Conservation (phyloP, 2,888 invertebrate species). For the Tachina grossa region DNA sequence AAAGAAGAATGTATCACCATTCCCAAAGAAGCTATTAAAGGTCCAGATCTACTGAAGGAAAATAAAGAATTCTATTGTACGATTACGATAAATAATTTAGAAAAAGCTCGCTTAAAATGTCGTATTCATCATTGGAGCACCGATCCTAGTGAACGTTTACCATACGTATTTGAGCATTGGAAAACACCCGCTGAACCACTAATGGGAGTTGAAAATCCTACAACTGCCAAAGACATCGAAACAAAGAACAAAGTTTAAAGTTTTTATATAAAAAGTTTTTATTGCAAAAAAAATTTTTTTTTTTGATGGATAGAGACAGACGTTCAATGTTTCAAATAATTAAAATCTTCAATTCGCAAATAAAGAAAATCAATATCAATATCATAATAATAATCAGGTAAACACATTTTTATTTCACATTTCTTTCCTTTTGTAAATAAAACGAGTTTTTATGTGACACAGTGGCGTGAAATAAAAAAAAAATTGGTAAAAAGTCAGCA, state of each 20-base stretch:
- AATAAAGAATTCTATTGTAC: constrained; percentile 91
- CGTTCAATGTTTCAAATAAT: constrained; percentile 6
- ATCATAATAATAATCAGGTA: no score
- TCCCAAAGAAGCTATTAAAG: constrained; percentile 89
- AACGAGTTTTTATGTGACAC: no score
- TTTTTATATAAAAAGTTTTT: neutral
- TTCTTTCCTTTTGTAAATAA: no score
- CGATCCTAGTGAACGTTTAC: constrained; percentile 85
- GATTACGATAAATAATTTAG: constrained; percentile 87
- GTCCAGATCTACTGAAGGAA: constrained; percentile 91
- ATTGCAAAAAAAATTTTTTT: neutral
- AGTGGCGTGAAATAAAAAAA: no score
- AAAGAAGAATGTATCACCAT: constrained; percentile 90
- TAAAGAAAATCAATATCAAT: neutral
- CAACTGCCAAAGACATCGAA: neutral
- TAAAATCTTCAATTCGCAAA: constrained; percentile 21
- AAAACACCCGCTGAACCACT: constrained; percentile 78
- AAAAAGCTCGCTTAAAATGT: constrained; percentile 89
- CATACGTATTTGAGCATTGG: constrained; percentile 81
- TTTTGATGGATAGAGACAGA: constrained; percentile 26
- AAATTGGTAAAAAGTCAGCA: no score
- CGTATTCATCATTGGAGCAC: constrained; percentile 91
- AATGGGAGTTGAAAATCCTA: constrained; percentile 71
- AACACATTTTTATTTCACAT: neutral
- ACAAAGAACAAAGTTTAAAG: constrained; percentile 21